Base-by-base conservation (phyloP, 2,113 vertebrate species). In the Acanthochromis polyacanthus region DNA sequence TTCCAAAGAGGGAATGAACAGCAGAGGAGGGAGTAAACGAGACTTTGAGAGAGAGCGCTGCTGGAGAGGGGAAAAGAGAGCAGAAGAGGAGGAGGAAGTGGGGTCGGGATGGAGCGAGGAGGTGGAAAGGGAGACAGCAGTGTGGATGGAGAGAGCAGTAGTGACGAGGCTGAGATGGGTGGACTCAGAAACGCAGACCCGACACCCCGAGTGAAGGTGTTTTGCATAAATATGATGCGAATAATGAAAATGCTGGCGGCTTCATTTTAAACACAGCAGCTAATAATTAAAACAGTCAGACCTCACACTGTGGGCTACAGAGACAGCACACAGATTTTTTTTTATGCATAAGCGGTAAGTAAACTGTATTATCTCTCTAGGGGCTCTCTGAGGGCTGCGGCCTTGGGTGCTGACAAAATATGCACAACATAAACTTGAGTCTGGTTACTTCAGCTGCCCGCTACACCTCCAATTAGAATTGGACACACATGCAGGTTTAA, bases 271-370 rank as follows among this genome's bases (percentile, higher is more conserved):
- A 85, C 82, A 78, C 83, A 88, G 85, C 82, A 64, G 77, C 84
- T 88, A 82, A 90, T 89, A 87, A 92, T 91, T 89, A 90, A 86
- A 88, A 82, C 75, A 81, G 88, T 80, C 84, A 84, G 83, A 81
- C 80, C 73, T 75, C 86, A 70, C 67, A 75, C 84, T 69, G 83
- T 64, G 77, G 67, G 81, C 71, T 70, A 75, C 67, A 71, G 78
- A 86, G 81, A 78, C 84, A 63, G 80, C 76, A 17, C 58, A 60
- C 61, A 77, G 59, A 82, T 70, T 84, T 87, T 57, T 5, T 74
- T 80, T 62, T 51, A 74, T 87, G 84, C 76, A 81, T 67, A 76
- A 84, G 82, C 45, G 30, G 51, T 83, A 88, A 90, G 86, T 90
- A 86, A 84, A 90, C 40, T 63, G 56, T 56, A 83, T 84, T 53